Conservation (phyloP, 2,888 invertebrate species). For the Hirudinaria manillensis region DNA sequence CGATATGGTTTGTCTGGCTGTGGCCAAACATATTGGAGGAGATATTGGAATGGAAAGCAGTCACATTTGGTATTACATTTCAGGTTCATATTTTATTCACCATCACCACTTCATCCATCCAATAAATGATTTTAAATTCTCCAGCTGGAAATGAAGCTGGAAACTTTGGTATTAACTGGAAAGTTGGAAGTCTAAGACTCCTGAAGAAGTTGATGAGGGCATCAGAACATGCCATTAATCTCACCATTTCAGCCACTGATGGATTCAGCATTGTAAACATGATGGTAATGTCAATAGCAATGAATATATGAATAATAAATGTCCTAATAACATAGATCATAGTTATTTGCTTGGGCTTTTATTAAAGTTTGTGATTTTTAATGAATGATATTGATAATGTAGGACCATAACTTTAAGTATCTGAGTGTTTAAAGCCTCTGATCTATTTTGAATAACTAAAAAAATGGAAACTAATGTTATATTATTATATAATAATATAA, state of each 20-base stretch:
- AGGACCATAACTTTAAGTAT: too few species aligned
- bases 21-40: neutral
- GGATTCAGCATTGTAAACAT: neutral
- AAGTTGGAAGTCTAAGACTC: neutral
- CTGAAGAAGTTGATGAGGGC: neutral
- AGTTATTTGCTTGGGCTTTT: neutral
- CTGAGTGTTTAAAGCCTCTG: too few species aligned
- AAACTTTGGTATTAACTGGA: slow-evolving; percentile 6
- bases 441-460: too few species aligned
- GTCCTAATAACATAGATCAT: too few species aligned
- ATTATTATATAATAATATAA: too few species aligned
- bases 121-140: too few species aligned
- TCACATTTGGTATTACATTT: slow-evolving; percentile 2
- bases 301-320: too few species aligned
- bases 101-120: neutral
- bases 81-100: neutral
- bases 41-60: too few species aligned
- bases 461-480: neutral
- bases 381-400: neutral
- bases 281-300: neutral
- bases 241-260: slow-evolving; percentile 1
- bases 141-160: neutral
- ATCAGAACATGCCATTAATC: neutral
- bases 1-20: neutral
- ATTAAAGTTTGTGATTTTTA: neutral